Base-by-base conservation (phyloP, 2,888 invertebrate species). In the Euspilapteryx auroguttella region DNA sequence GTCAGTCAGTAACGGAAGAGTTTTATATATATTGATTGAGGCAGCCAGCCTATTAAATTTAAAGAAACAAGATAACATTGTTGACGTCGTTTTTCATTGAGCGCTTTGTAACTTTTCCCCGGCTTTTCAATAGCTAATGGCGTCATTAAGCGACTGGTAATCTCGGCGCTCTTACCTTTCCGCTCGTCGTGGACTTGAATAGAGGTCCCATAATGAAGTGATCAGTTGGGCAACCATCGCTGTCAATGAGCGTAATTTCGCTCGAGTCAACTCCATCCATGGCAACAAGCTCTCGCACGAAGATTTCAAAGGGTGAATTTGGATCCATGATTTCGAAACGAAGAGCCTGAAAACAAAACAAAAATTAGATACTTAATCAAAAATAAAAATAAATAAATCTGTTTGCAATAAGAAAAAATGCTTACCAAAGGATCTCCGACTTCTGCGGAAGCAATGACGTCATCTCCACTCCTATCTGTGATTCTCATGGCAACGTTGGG, bases 401-500 rank as follows among this genome's bases (percentile, higher is more conserved):
- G 12, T 13, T 9, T 31, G 20, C 3, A 29, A 2, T 4, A 20
- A 12, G 20, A 17, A 31, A 35, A 21, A 34, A 22, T 27, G 27
- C 42, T 55, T 55, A 77, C 77, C 66, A 94, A 71, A 14, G 94
- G 91, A 77, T 94, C 94, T 42, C 94, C 94, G 35, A 94, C 94
- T 78, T 93, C 90, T 36, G 93, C 93, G 1, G 91, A 86, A 17
- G 86, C 85, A 69, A 92, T 86, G 37, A 89, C 87, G 41, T 90
- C 89, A 46, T 85, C 86, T 33, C 89, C 90, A 46, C 83, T 87
- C 36, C 91, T 82, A 50, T 89, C 88, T 12, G 91, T 92, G 50
- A 91, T 92, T 61, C 87, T 88, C 94, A 95, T 94, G 21, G 93
- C 88, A 33, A 94, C 94, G 68, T 94, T 94, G 34, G 94, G 94